Evolutionary conservation across 1,140 invertebrate species (phyloP).

Genomic region (Tetramorium simillimum): DNA sequence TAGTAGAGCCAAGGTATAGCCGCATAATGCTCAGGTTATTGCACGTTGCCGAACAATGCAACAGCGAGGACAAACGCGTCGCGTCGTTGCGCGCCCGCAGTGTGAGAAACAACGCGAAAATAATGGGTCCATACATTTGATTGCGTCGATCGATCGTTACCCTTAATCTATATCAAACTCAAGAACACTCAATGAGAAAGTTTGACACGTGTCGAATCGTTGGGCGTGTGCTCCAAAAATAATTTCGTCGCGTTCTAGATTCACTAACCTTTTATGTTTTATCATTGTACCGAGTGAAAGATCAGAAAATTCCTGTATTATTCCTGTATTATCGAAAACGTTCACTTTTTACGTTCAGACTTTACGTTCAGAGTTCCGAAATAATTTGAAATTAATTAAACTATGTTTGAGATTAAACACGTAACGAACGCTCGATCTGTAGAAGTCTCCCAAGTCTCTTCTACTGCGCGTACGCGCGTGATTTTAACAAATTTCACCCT

Average conservation of each 20-base stretch:
- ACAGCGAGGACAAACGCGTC: neutral
- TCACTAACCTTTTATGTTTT: neutral
- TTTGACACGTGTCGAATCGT: neutral
- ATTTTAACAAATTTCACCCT: neutral
- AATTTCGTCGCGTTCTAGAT: neutral
- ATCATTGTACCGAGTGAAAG: neutral
- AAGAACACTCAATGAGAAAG: neutral
- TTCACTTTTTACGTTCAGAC: no score
- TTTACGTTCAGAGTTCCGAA: neutral
- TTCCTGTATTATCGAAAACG: neutral
- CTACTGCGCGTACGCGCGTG: neutral
- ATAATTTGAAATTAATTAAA: neutral
- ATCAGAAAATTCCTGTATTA: neutral
- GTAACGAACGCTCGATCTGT: neutral
- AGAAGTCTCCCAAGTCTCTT: neutral
- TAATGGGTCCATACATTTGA: neutral
- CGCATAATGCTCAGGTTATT: constrained; percentile 28
- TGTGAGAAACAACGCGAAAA: neutral
- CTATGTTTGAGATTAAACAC: neutral
- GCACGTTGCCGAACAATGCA: constrained; percentile 29
- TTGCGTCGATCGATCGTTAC: neutral
- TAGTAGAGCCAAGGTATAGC: neutral
- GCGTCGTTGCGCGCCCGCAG: neutral
- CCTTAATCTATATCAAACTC: neutral
- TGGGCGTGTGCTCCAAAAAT: neutral